Evolutionary conservation across 2,888 invertebrate species (phyloP), one percentile per base, ranked within the genome.

Genomic region (Lasioglossum villosulum): DNA sequence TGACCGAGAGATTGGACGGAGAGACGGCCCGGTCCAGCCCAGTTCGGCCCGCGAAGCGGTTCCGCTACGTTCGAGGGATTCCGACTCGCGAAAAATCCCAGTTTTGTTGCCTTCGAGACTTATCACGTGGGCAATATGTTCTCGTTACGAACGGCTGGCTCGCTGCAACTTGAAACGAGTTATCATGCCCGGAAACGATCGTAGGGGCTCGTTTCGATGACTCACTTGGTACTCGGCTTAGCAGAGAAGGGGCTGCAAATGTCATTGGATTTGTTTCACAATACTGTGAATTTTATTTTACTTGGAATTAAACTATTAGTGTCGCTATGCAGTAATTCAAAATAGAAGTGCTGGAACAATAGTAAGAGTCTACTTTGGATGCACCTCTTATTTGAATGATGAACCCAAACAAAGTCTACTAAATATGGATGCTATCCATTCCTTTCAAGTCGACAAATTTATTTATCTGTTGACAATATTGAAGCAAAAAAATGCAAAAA

Each of bases 1-100:
- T 82, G 78, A 80, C 77, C 82, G 80, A 66, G 68, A 63, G 72
- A 37, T 37, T 23, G 66, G 34, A 10, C 66, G 37, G 66, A 68
- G 66, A 68, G 34, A 56, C 75, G 23, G 27, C 16, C 75, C 23
- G 56, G 56, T 12, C 12, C 56, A 12, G 56, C 56, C 56, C 45
- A 56, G 56, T n/a, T n/a, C 56, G 12, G 56, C n/a, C 56, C 34
- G 74, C 45, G n/a, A 48, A 68, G 19, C 56, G n/a, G 37, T 68
- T 76, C 19, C 45, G 12, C 30, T 30, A 27, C 12, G 75, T 34
- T 42, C 16, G 34, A 56, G 56, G 56, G 56, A 56, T 56, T 56
- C 56, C n/a, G 27, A 34, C 30, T 30, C 30, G 45, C 30, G 48
- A 76, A 45, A 66, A 52, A 68, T 42, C 34, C 1, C 30, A 27